Evolutionary conservation across 2,888 invertebrate genomes (phyloP), one percentile per base, ranked within the genome.

Genomic region (Thera britannica): DNA sequence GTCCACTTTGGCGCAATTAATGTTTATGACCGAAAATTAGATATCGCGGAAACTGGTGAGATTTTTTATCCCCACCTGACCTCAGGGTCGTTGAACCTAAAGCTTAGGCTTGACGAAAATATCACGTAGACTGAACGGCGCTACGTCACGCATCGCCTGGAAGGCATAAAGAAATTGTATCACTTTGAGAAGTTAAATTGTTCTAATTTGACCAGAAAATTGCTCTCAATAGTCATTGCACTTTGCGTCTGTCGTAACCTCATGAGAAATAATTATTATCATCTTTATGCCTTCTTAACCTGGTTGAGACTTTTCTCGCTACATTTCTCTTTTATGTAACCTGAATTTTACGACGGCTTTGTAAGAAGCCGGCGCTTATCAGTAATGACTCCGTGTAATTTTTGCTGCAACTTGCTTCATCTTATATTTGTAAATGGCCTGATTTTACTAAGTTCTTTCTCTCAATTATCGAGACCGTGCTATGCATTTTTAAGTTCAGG

Each of bases 11-110:
- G 78, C 73, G 72, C 86, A 86, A 89, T 89, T 87, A 88, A 87
- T 76, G 80, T 87, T 89, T 88, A 89, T 82, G 86, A 85, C 75
- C 87, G 80, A 86, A 89, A 90, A 88, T 89, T 86, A 86, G 88
- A 87, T 86, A 87, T 84, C 81, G 81, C 85, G 86, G 86, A 86
- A 88, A 88, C 79, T 76, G 79, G 68, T 67, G 73, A 75, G 74
- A 66, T 81, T 85, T 83, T 87, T 85, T 83, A 81, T 80, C 77
- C 84, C 80, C 85, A 88, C 83, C 86, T 88, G 88, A 90, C 88
- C 87, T 89, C 82, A 75, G 74, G 65, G 75, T 90, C 89, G 77
- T 84, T 90, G 89, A 91, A 88, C 92, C 79, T 82, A 70, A 74
- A 75, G 76, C 73, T 80, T 80, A 76, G 78, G 79, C 79, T 79